A percentile compares a stretch with the other conserved stretches of the same genome.
Conservation (phyloP, 1,140 invertebrate species). For the Leptonema lineaticorne region DNA sequence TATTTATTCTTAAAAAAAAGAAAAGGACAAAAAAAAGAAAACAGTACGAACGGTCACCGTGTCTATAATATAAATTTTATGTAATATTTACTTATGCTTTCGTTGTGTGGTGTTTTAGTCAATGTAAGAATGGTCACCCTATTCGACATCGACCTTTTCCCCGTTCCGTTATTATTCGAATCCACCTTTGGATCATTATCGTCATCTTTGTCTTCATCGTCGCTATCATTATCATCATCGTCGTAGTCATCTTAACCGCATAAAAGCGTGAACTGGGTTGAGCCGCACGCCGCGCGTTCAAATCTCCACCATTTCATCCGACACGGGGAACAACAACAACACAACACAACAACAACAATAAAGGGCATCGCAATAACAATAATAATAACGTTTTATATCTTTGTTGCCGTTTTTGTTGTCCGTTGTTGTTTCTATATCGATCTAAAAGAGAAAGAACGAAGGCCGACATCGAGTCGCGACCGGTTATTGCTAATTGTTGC, state of each 20-base stretch:
- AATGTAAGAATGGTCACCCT: no score
- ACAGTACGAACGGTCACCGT: no score
- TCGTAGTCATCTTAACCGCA: constrained; percentile 27
- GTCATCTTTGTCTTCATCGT: no score
- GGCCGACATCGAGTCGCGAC: constrained; percentile 19
- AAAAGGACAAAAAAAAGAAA: no score
- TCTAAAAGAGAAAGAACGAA: constrained; percentile 31
- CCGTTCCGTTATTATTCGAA: constrained; percentile 15
- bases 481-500: background rate
- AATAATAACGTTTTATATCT: constrained; percentile 37
- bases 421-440: constrained; percentile 34
- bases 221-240: constrained; percentile 22
- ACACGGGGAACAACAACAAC: constrained; percentile 6
- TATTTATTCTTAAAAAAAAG: no score
- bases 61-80: no score
- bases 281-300: background rate
- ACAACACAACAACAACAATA: constrained; percentile 20
- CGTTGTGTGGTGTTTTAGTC: no score
- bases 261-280: constrained; percentile 32
- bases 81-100: no score
- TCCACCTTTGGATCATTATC: constrained; percentile 30
- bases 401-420: constrained; percentile 30
- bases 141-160: background rate
- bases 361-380: constrained; percentile 31
- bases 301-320: background rate